These are phyloP conservation scores for Cephalopterus ornatus DNA, from an alignment of 2,113 vertebrate species.

Conservation along the genomic window DNA sequence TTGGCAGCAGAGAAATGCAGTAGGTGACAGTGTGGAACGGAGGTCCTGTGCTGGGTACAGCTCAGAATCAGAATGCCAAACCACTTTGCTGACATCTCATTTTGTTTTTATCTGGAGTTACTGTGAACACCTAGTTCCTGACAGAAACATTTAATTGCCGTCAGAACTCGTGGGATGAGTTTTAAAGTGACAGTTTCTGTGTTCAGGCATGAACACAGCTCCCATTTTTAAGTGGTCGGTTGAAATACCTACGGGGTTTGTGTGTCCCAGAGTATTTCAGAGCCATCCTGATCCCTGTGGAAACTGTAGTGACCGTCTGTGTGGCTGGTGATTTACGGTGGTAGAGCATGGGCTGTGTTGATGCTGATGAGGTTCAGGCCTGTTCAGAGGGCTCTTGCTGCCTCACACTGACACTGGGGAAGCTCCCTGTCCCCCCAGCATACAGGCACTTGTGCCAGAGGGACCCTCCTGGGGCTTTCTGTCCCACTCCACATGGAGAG, in stretches of 20 bases:
- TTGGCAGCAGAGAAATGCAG: background rate
- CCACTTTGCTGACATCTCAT: background rate
- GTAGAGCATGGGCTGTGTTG: background rate
- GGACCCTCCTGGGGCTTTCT: background rate
- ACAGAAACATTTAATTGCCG: background rate
- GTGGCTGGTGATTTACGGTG: background rate
- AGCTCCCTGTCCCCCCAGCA: background rate
- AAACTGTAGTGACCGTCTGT: background rate
- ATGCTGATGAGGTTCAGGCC: background rate
- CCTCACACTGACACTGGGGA: background rate
- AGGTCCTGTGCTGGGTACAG: background rate
- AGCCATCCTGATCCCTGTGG: background rate
- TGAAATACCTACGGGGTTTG: background rate
- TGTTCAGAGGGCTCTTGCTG: background rate
- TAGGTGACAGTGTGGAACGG: background rate
- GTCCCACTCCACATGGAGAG: fast-evolving
- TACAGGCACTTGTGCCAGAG: background rate
- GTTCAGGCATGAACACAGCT: background rate
- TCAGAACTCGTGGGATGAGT: background rate
- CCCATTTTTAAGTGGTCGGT: background rate
- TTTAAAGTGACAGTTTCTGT: background rate
- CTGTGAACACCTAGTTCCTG: background rate
- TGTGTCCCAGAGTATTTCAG: background rate
- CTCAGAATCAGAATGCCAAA: background rate
- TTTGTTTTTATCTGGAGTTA: background rate